Conservation (phyloP, 2,113 vertebrate species). For the Riparia riparia region DNA sequence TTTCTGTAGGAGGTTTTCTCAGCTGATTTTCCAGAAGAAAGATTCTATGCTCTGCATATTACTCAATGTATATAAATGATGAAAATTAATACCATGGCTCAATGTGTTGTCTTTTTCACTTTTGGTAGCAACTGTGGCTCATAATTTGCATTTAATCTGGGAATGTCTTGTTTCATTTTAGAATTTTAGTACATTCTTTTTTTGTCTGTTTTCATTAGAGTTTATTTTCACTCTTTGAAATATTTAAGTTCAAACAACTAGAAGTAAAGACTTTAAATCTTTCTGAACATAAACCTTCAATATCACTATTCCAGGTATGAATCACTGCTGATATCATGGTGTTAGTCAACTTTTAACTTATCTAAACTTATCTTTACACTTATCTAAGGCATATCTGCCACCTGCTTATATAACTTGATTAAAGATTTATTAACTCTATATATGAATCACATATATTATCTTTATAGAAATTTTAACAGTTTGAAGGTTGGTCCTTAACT, state of each 20-base stretch:
- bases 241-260: not conserved
- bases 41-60: not conserved
- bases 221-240: not conserved
- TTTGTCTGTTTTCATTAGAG: not conserved
- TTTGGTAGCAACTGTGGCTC: not conserved
- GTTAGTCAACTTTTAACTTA: not conserved
- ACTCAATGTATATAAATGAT: not conserved
- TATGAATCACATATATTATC: not conserved
- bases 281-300: not conserved
- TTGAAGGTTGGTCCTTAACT: not conserved
- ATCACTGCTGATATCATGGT: not conserved
- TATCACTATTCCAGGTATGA: not conserved
- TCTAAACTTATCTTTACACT: too few species aligned
- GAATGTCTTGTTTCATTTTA: not conserved
- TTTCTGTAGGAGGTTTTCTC: not conserved
- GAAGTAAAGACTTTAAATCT: not conserved
- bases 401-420: not conserved
- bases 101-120: not conserved
- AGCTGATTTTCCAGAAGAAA: not conserved
- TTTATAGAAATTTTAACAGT: not conserved
- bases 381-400: not conserved
- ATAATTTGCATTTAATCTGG: not conserved
- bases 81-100: not conserved
- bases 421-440: not conserved
- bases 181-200: not conserved